phyloP scores from a whole-genome alignment of 2,888 invertebrate genomes.

The Ditylenchus weischeri region DNA sequence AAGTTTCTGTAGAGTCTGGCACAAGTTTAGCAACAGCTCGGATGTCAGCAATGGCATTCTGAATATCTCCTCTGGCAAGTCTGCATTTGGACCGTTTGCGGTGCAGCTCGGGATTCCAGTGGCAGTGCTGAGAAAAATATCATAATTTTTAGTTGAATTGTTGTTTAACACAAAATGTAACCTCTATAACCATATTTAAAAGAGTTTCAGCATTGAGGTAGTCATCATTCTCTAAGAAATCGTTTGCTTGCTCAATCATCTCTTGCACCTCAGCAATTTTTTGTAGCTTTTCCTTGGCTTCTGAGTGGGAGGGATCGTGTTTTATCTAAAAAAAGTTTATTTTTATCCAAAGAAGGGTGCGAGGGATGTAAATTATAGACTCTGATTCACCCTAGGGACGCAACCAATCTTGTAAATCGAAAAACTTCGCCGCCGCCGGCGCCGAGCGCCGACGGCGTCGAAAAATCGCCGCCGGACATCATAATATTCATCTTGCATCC shows the following conservation, averaged over 20 bases:
- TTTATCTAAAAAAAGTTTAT: slow-evolving; percentile 63
- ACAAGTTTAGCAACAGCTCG: slow-evolving; percentile 82
- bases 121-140: slow-evolving; percentile 67
- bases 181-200: slow-evolving; percentile 61
- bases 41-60: slow-evolving; percentile 85
- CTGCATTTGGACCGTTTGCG: slow-evolving; percentile 83
- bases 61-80: slow-evolving; percentile 73
- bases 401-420: no score
- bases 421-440: no score
- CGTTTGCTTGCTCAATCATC: slow-evolving; percentile 69
- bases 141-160: background rate
- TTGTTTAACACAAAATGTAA: slow-evolving; percentile 12
- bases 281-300: slow-evolving; percentile 72
- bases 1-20: slow-evolving; percentile 85
- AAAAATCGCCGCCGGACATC: no score
- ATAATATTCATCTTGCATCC: no score
- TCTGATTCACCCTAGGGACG: no score
- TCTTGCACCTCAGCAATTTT: slow-evolving; percentile 69
- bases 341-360: no score
- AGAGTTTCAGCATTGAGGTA: slow-evolving; percentile 69
- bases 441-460: no score
- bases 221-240: slow-evolving; percentile 67
- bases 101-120: slow-evolving; percentile 81
- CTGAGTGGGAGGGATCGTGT: slow-evolving; percentile 74
- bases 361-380: no score